These are phyloP conservation scores for Ursus arctos DNA, from an alignment of 2,113 vertebrate species.

Conservation along the genomic window DNA sequence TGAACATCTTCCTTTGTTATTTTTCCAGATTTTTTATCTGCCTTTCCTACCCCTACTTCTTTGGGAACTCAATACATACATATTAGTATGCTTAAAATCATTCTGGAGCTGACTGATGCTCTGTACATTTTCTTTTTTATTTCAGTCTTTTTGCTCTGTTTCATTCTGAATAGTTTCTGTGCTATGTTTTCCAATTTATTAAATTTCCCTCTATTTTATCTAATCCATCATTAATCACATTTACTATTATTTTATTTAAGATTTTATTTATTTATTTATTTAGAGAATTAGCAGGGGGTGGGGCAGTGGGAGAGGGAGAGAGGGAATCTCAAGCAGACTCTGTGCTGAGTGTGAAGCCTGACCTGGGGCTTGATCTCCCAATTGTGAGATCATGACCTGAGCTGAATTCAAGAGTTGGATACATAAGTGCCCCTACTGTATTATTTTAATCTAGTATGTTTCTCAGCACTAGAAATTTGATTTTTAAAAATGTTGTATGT, in stretches of 20 bases:
- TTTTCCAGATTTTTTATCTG: not conserved
- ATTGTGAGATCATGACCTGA: not conserved
- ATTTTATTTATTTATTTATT: not conserved
- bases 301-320: not conserved
- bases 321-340: not conserved
- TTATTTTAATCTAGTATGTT: not conserved
- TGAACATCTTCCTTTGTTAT: not conserved
- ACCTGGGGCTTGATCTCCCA: not conserved
- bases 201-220: not conserved
- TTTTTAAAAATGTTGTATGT: not conserved
- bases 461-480: not conserved
- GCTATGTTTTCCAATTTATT: not conserved
- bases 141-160: not conserved
- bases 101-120: not conserved
- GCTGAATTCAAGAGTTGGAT: not conserved
- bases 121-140: not conserved
- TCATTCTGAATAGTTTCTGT: slow-evolving; percentile 33
- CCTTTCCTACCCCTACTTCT: not conserved
- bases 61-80: not conserved
- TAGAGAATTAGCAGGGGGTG: not conserved
- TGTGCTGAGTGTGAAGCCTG: not conserved
- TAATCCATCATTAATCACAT: not conserved
- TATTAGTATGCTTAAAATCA: not conserved
- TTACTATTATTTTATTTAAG: not conserved
- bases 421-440: not conserved